phyloP scores from a whole-genome alignment of 2,797 vertebrate species.

The Gadopsis marmoratus region DNA sequence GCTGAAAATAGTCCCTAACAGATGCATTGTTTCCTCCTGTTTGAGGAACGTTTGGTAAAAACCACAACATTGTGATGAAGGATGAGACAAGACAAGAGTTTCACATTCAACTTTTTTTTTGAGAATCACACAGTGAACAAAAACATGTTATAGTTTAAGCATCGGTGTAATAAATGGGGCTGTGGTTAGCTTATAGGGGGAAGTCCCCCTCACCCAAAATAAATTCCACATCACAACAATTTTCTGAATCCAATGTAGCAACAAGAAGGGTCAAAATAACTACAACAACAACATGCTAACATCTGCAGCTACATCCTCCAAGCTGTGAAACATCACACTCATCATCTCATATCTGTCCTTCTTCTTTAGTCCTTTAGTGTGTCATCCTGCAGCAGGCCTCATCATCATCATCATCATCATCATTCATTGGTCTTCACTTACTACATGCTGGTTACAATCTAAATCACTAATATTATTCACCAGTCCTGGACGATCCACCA shows the following conservation, averaged over 20 bases:
- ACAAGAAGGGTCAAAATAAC: constrained; percentile 29
- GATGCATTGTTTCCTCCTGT: neutral
- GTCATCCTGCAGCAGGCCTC: constrained; percentile 10
- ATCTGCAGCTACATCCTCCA: constrained; percentile 17
- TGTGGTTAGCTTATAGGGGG: constrained; percentile 24
- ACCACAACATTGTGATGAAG: neutral
- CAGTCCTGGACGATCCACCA: neutral
- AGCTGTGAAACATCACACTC: constrained; percentile 22
- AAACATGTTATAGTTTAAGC: constrained; percentile 31
- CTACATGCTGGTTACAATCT: constrained; percentile 14
- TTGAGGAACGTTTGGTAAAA: neutral
- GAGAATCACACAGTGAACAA: constrained; percentile 64
- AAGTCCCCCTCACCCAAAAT: constrained; percentile 2
- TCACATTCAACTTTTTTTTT: constrained; percentile 55
- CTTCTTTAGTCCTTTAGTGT: constrained; percentile 8
- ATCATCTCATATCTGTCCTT: neutral
- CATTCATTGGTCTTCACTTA: neutral
- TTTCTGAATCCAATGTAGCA: constrained; percentile 13
- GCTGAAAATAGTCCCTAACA: neutral
- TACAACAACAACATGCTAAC: constrained; percentile 9
- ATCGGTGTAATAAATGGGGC: constrained; percentile 49
- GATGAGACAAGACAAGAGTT: constrained; percentile 5
- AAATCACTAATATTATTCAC: neutral
- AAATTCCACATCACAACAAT: constrained; percentile 24
- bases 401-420: constrained; percentile 11